These are phyloP conservation scores for Stenurella melanura DNA, from an alignment of 2,888 invertebrate species.

Conservation along the genomic window DNA sequence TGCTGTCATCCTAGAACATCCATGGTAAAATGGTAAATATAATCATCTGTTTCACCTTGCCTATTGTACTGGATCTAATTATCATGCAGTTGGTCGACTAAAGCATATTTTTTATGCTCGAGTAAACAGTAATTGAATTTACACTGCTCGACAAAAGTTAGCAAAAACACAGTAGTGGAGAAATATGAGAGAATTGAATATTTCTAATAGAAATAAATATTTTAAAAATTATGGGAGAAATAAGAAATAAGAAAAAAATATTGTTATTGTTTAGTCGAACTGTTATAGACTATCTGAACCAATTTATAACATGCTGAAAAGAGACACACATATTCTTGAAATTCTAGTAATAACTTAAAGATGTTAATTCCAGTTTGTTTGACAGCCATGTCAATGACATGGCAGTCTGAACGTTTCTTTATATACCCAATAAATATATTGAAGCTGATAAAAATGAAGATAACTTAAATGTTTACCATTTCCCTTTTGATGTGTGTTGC, in stretches of 20 bases:
- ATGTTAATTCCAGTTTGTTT: too few species aligned
- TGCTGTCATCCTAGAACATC: constrained; percentile 65
- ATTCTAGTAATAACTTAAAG: too few species aligned
- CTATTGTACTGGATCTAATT: constrained; percentile 32
- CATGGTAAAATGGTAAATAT: constrained; percentile 11
- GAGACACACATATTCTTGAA: too few species aligned
- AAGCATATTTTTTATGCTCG: constrained; percentile 17
- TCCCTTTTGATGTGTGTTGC: too few species aligned
- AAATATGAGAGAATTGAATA: background rate
- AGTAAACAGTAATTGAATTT: background rate
- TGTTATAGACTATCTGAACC: too few species aligned
- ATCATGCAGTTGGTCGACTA: constrained; percentile 14
- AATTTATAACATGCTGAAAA: too few species aligned
- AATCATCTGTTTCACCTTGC: constrained; percentile 23
- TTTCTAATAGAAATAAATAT: background rate
- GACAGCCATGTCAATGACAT: too few species aligned
- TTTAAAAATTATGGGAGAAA: background rate
- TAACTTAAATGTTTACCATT: too few species aligned
- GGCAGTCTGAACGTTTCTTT: too few species aligned
- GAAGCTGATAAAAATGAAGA: too few species aligned
- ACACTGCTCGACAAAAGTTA: constrained; percentile 11
- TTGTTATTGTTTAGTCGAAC: too few species aligned
- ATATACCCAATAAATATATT: too few species aligned
- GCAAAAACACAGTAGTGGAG: background rate
- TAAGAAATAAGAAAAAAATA: background rate